Evolutionary conservation across 2,113 vertebrate genomes (phyloP), one percentile per base, ranked within the genome.

Genomic region (Saguinus midas): DNA sequence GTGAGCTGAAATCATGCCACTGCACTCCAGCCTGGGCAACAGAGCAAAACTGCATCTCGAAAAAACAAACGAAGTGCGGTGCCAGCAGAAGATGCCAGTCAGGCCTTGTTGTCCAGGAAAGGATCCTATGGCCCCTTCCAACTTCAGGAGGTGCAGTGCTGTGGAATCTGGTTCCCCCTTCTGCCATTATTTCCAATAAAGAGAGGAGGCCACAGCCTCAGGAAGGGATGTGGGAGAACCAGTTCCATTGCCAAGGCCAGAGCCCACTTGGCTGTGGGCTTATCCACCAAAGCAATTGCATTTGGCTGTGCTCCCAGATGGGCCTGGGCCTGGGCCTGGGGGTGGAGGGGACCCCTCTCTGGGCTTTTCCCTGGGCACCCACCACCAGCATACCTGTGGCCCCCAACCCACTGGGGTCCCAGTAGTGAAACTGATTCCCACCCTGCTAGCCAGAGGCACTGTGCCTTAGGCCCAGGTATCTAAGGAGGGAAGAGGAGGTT

Each of bases 141-240:
- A 78, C 45, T 55, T 2, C 2, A 17, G 32, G 32, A 8, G 3
- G 5, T 21, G 57, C 6, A 0, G 7, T 79, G 40, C 82, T 37
- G 2, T 35, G 52, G n/a, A 16, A 45, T 66, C 37, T 32, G 43
- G 14, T 11, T 68, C 37, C 64, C 68, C 43, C 79, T 50, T 5
- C 27, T 66, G 21, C 72, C 6, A 1, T 58, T 21, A 48, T 80
- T 90, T 45, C 85, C 35, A 29, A 16, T 57, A 40, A 43, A 45
- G 55, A 90, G 25, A 76, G 17, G 73, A 37, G 75, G 43, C 55
- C 70, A 17, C 2, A 1, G 23, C 32, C 13, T 2, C 16, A 83
- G 61, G 37, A 79, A 52, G 23, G 83, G 40, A 18, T 8, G 27
- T 32, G 61, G 50, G 66, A 89, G 29, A 85, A 11, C 37, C 70